phyloP scores from a whole-genome alignment of 2,888 invertebrate genomes.

The Trachelus troglodyta region DNA sequence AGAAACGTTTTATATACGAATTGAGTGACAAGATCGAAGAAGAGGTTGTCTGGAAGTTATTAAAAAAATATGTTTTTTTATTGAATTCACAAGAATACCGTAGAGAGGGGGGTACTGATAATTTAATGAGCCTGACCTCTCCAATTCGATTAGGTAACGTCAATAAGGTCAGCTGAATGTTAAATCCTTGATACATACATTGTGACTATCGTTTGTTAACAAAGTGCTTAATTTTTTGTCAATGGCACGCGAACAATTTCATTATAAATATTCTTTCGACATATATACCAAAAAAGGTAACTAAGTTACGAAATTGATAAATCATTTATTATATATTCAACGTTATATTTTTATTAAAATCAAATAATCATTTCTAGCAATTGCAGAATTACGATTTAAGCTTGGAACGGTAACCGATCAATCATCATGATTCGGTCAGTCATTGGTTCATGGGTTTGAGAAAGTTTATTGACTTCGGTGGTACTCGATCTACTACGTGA shows the following conservation, averaged over 20 bases:
- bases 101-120: constrained; percentile 25
- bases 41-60: background rate
- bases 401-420: background rate
- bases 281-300: background rate
- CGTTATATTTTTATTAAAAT: background rate
- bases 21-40: background rate
- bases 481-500: background rate
- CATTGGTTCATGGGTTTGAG: background rate
- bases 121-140: constrained; percentile 54
- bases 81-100: constrained; percentile 25
- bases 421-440: background rate
- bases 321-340: background rate
- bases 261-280: background rate
- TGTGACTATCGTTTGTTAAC: background rate
- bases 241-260: background rate
- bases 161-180: constrained; percentile 60
- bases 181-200: constrained; percentile 34
- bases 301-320: background rate
- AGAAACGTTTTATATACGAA: background rate
- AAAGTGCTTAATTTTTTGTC: background rate
- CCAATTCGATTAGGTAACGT: constrained; percentile 58
- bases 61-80: constrained; percentile 42
- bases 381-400: background rate
- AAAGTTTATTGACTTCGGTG: background rate
- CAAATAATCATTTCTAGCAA: background rate